A percentile compares a stretch with the other conserved stretches of the same genome.
These are phyloP conservation scores for Otocyon megalotis DNA, from an alignment of 2,113 vertebrate genomes.

Conservation along the genomic window DNA sequence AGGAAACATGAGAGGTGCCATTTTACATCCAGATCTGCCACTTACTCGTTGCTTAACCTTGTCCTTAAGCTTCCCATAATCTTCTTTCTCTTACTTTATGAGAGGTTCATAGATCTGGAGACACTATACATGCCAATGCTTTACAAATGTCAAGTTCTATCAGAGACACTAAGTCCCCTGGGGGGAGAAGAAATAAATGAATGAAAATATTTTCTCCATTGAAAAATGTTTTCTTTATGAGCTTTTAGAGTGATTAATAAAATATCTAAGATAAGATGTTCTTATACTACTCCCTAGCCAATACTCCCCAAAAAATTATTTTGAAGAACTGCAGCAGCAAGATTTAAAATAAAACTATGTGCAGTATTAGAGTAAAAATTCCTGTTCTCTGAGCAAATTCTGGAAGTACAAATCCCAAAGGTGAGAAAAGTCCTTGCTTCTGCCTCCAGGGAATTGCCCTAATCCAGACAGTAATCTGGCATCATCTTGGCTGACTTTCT, in stretches of 20 bases:
- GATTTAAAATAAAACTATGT: constrained; percentile 60
- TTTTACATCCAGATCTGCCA: not conserved
- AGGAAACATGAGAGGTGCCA: not conserved
- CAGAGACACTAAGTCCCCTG: constrained; percentile 32
- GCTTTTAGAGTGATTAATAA: constrained; percentile 59
- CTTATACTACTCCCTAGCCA: constrained; percentile 37
- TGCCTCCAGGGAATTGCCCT: not conserved
- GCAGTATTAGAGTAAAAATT: not conserved
- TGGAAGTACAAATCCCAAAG: constrained; percentile 37
- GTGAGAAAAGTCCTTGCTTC: not conserved
- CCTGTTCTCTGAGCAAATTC: constrained; percentile 41
- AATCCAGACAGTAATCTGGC: not conserved
- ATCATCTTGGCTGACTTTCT: not conserved
- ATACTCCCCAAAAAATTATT: constrained; percentile 48
- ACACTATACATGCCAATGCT: not conserved
- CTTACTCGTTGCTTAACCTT: not conserved
- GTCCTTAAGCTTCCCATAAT: not conserved
- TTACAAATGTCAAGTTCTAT: constrained; percentile 38
- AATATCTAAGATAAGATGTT: constrained; percentile 67
- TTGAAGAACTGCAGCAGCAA: constrained; percentile 34
- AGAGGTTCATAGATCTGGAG: not conserved
- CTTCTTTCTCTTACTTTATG: not conserved
- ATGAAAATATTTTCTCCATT: constrained; percentile 66
- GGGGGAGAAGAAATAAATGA: constrained; percentile 37
- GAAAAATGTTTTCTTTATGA: constrained; percentile 53